Percentiles rank a stretch among this genome's conserved stretches.
phyloP scores from a whole-genome alignment of 1,140 invertebrate genomes.

The Augochlora pura region DNA sequence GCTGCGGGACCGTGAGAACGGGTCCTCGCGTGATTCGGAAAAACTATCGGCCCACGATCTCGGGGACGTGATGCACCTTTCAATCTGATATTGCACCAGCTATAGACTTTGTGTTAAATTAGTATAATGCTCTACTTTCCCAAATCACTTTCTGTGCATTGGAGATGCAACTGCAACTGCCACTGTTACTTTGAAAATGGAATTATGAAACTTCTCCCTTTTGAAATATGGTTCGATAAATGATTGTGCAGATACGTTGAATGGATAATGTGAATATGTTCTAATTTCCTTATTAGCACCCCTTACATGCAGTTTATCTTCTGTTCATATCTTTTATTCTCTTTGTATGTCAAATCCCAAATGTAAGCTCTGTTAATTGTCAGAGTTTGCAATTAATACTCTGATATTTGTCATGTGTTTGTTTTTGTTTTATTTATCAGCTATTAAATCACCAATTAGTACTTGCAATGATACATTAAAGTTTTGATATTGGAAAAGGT shows the following conservation, averaged over 20 bases:
- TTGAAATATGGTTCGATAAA: slow-evolving; percentile 16
- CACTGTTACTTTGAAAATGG: not conserved
- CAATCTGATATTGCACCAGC: slow-evolving; percentile 8
- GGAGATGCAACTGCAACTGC: slow-evolving; percentile 19
- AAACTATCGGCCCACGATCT: slow-evolving; percentile 35
- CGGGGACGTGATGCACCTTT: slow-evolving; percentile 8
- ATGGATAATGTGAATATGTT: not conserved
- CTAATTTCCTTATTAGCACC: not conserved
- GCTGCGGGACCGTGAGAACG: slow-evolving; percentile 20
- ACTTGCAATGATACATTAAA: not conserved
- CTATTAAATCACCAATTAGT: not conserved
- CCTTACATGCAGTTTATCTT: not conserved
- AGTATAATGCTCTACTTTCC: slow-evolving; percentile 44
- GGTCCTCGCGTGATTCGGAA: not conserved
- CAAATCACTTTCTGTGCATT: slow-evolving; percentile 30
- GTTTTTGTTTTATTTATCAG: not conserved
- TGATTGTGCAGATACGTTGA: not conserved
- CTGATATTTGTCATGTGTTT: not conserved
- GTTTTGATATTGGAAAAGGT: too few relatives aligned
- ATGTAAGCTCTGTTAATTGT: not conserved
- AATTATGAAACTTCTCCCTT: not conserved
- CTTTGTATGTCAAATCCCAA: not conserved
- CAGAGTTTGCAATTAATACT: not conserved
- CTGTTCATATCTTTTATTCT: not conserved
- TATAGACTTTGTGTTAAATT: slow-evolving; percentile 42